phyloP scores from a whole-genome alignment of 2,113 vertebrate genomes.

The Eptesicus fuscus region DNA sequence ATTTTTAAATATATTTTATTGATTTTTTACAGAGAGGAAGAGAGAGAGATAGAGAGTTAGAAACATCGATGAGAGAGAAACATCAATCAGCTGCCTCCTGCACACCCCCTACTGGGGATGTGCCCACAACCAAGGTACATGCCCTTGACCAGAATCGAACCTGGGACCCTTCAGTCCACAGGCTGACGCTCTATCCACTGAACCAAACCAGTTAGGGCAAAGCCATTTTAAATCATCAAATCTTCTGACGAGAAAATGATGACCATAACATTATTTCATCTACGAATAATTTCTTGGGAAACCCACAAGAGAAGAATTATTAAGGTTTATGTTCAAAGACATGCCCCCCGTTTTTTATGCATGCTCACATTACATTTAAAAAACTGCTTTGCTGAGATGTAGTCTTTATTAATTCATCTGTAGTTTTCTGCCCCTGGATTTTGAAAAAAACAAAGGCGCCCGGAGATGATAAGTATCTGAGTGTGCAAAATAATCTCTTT shows the following conservation, averaged over 20 bases:
- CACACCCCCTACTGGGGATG: too few species aligned
- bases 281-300: slow-evolving; percentile 36
- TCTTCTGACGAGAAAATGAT: slow-evolving; percentile 30
- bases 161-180: too few species aligned
- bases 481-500: slow-evolving; percentile 37
- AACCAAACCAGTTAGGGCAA: too few species aligned
- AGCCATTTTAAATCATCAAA: slow-evolving; percentile 37
- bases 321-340: slow-evolving; percentile 13
- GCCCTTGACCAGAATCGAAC: too few species aligned
- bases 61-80: too few species aligned
- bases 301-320: slow-evolving; percentile 14
- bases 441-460: slow-evolving; percentile 39
- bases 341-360: not conserved
- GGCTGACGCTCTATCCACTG: too few species aligned
- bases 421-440: slow-evolving; percentile 13
- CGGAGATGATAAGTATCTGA: not conserved
- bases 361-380: not conserved
- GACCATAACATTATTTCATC: slow-evolving; percentile 8
- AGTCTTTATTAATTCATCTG: not conserved
- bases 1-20: too few species aligned
- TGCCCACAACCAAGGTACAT: too few species aligned
- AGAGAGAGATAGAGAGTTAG: too few species aligned
- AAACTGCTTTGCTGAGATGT: not conserved
- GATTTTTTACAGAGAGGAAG: too few species aligned
- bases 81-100: too few species aligned